These are phyloP conservation scores for Rana temporaria DNA, from an alignment of 2,113 vertebrate species.

Conservation along the genomic window DNA sequence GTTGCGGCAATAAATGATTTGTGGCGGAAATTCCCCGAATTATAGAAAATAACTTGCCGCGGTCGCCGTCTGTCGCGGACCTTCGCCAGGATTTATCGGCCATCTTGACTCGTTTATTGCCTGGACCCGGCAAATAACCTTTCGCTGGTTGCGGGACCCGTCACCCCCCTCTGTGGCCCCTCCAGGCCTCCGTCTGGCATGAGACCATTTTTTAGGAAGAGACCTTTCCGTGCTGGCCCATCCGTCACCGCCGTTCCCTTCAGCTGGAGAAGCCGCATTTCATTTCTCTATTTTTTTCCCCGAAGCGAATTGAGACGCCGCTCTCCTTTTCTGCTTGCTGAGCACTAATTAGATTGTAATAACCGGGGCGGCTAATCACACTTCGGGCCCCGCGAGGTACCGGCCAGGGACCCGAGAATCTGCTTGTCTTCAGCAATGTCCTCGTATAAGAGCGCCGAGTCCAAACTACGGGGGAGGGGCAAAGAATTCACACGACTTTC, in stretches of 20 bases:
- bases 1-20: constrained; percentile 27
- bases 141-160: not conserved
- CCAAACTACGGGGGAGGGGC: too few relatives aligned
- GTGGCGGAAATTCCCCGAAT: constrained; percentile 42
- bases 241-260: too few relatives aligned
- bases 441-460: not conserved
- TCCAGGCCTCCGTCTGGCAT: too few relatives aligned
- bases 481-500: too few relatives aligned
- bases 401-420: not conserved
- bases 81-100: not conserved
- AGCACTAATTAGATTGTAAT: constrained; percentile 36
- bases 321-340: not conserved
- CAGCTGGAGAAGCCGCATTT: too few relatives aligned
- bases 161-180: not conserved
- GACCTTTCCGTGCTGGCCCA: not conserved
- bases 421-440: not conserved
- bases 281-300: not conserved
- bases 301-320: not conserved
- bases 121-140: not conserved
- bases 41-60: constrained; percentile 1
- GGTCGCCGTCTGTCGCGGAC: not conserved
- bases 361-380: not conserved
- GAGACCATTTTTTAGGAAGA: not conserved
- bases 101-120: not conserved
- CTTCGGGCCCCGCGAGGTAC: not conserved